Conservation (phyloP, 2,888 invertebrate genomes). For the Spisula subtruncata region DNA sequence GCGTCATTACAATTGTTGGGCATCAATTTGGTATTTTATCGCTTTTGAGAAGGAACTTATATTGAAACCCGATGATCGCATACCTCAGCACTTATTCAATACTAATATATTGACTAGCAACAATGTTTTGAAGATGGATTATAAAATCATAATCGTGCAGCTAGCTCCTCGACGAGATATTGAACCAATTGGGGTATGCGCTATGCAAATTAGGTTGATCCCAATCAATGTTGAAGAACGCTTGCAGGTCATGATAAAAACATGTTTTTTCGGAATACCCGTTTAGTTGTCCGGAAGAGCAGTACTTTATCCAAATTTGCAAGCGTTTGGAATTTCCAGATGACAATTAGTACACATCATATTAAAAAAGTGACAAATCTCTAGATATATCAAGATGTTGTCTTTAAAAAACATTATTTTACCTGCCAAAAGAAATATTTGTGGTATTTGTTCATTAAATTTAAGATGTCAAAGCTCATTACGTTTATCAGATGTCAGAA, state of each 20-base stretch:
- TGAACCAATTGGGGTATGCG: slow-evolving; percentile 36
- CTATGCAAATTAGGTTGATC: neutral
- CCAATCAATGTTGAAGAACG: neutral
- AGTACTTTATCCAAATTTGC: neutral
- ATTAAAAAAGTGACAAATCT: neutral
- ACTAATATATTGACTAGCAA: neutral
- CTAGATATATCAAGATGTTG: neutral
- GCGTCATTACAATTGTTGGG: too few relatives aligned
- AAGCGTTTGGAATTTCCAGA: neutral
- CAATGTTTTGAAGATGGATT: neutral
- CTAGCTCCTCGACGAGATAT: slow-evolving; percentile 2
- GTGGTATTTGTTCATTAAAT: neutral
- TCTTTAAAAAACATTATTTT: neutral
- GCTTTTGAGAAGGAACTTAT: too few relatives aligned
- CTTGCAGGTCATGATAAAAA: neutral
- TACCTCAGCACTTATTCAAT: too few relatives aligned
- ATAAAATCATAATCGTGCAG: neutral
- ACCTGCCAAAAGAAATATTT: neutral
- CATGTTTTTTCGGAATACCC: neutral
- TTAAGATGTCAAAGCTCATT: neutral
- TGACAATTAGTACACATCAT: too few relatives aligned
- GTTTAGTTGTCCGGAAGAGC: neutral
- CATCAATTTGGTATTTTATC: too few relatives aligned
- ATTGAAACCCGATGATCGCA: too few relatives aligned
- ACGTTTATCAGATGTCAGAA: neutral